phyloP scores from a whole-genome alignment of 2,113 vertebrate genomes.

The Arvicanthis niloticus region DNA sequence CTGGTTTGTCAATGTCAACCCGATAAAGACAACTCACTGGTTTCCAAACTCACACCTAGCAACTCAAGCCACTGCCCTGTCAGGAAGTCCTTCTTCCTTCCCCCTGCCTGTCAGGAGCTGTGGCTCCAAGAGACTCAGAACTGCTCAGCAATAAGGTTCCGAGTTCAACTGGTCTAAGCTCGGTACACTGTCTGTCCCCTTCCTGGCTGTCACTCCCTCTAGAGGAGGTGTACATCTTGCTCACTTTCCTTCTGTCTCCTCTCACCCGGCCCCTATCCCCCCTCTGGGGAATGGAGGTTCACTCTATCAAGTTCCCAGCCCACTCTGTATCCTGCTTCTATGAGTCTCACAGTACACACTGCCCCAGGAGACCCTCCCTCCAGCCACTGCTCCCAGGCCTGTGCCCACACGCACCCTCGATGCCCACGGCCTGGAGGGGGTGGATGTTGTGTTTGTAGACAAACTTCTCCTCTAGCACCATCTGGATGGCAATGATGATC shows the following conservation, averaged over 20 bases:
- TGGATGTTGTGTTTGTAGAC: slow-evolving; percentile 95
- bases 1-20: neutral
- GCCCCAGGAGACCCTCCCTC: fast-evolving
- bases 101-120: neutral
- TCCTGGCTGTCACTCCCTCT: neutral
- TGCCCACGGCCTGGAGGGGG: slow-evolving; percentile 94
- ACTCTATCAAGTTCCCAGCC: neutral
- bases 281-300: neutral
- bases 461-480: slow-evolving; percentile 98
- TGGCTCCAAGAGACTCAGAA: neutral
- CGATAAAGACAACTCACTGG: neutral
- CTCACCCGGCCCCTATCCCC: neutral
- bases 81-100: neutral
- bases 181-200: neutral
- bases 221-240: neutral
- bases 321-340: fast-evolving
- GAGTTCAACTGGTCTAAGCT: neutral
- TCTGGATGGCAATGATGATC: slow-evolving; percentile 93
- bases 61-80: neutral
- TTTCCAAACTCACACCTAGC: neutral
- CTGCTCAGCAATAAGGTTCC: neutral
- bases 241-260: neutral
- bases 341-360: neutral
- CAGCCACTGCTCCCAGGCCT: neutral
- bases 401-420: slow-evolving; percentile 88